These are phyloP conservation scores for Spinibarbus caldwelli DNA, from an alignment of 2,797 vertebrate genomes.

Conservation along the genomic window DNA sequence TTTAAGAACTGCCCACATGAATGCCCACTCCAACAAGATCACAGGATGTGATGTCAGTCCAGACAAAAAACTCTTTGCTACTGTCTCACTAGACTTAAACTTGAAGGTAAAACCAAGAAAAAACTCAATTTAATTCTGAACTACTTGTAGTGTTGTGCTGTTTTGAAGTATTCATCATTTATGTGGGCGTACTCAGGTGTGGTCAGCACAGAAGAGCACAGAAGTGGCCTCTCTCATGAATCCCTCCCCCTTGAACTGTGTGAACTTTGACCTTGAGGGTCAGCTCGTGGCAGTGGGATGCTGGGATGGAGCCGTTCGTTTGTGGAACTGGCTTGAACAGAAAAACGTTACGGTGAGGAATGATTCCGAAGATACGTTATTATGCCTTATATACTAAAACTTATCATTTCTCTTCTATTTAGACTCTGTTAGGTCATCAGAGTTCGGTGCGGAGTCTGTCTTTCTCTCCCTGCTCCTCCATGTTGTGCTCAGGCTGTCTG, in stretches of 20 bases:
- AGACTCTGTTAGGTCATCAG: constrained; percentile 78
- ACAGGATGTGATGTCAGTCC: constrained; percentile 81
- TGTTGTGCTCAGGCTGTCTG: constrained; percentile 81
- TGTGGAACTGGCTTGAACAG: constrained; percentile 80
- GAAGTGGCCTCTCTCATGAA: constrained; percentile 65
- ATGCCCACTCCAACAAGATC: constrained; percentile 80
- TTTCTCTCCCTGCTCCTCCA: constrained; percentile 77
- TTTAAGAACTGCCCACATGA: constrained; percentile 75
- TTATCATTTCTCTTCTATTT: not conserved
- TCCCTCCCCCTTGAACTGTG: constrained; percentile 82
- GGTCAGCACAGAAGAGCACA: constrained; percentile 70
- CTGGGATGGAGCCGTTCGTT: constrained; percentile 80
- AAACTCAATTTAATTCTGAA: not conserved
- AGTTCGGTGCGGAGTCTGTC: constrained; percentile 79
- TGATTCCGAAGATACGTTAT: not conserved
- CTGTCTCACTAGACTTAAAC: constrained; percentile 83
- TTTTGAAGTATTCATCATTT: not conserved
- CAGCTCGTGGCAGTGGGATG: constrained; percentile 79
- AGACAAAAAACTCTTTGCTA: constrained; percentile 80
- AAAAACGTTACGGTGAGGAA: constrained; percentile 63
- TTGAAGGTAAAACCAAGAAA: constrained; percentile 78
- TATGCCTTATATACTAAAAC: not conserved
- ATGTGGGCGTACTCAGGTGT: constrained; percentile 70
- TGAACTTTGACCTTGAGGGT: constrained; percentile 80
- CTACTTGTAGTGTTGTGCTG: too few species aligned